Percentiles rank a stretch among this genome's conserved stretches.
Evolutionary conservation across 2,888 invertebrate genomes (phyloP).

Genomic region (Cheilosia vernalis): DNA sequence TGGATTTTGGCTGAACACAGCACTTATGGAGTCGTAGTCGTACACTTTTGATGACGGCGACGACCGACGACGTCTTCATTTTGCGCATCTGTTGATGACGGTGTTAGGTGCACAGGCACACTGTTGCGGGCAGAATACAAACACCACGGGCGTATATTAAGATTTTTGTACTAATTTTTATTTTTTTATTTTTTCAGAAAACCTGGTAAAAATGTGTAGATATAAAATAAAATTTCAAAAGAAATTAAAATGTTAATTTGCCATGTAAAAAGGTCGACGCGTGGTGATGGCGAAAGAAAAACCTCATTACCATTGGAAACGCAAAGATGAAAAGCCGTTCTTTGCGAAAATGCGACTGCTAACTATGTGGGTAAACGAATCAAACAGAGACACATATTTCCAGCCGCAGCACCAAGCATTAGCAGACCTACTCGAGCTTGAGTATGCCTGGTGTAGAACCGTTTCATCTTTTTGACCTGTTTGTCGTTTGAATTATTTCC

Average conservation of each 20-base stretch:
- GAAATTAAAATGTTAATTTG: constrained; percentile 69
- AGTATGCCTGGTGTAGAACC: constrained; percentile 3
- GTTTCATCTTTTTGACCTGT: constrained; percentile 11
- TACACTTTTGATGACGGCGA: constrained; percentile 2
- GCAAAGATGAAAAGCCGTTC: constrained; percentile 41
- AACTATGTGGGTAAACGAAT: not conserved
- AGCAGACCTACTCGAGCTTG: not conserved
- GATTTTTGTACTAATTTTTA: not conserved
- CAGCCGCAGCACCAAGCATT: constrained; percentile 4
- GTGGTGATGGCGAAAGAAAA: constrained; percentile 7
- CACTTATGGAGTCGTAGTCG: constrained; percentile 24
- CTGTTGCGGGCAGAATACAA: constrained; percentile 39
- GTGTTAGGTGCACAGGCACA: constrained; percentile 57
- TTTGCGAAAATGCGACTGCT: constrained; percentile 28
- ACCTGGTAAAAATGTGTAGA: constrained; percentile 5
- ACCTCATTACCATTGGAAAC: constrained; percentile 52
- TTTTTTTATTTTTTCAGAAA: not conserved
- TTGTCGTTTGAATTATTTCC: not conserved
- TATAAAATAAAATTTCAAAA: constrained; percentile 54
- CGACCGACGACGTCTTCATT: constrained; percentile 49
- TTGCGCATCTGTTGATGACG: constrained; percentile 64
- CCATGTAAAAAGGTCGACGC: constrained; percentile 16
- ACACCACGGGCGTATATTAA: constrained; percentile 5
- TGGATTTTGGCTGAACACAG: constrained; percentile 54
- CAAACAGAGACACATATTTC: not conserved